These are phyloP conservation scores for Harpalus rufipes DNA, from an alignment of 2,888 invertebrate genomes.

Conservation along the genomic window DNA sequence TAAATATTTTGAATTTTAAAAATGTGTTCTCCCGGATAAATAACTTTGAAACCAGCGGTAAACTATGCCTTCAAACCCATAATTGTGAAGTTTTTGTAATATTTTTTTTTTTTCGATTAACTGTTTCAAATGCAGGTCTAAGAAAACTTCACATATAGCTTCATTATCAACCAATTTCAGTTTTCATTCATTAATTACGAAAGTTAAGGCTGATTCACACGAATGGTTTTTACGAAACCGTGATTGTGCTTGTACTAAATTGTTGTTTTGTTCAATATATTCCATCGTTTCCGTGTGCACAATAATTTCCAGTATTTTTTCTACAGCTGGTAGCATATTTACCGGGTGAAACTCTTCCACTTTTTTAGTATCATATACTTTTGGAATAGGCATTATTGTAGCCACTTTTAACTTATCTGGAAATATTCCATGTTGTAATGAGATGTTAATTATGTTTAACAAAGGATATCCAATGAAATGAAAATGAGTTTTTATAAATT, in stretches of 20 bases:
- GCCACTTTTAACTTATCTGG: no score
- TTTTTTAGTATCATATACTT: not conserved
- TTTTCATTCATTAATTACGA: constrained; percentile 62
- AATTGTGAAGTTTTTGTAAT: constrained; percentile 56
- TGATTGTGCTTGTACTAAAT: constrained; percentile 51
- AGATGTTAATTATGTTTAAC: no score
- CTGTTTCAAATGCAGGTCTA: constrained; percentile 67
- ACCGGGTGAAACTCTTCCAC: constrained; percentile 67
- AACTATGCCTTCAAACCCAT: constrained; percentile 52
- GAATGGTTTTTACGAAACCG: constrained; percentile 59
- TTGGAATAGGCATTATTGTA: constrained; percentile 20
- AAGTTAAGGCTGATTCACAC: constrained; percentile 28
- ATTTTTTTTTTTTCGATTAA: constrained; percentile 60
- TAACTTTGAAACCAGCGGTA: constrained; percentile 62
- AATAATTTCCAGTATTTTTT: constrained; percentile 67
- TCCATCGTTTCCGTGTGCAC: constrained; percentile 61
- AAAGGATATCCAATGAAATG: no score
- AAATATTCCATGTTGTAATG: no score
- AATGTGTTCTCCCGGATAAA: constrained; percentile 62
- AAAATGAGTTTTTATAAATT: no score
- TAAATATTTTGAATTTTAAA: constrained; percentile 32
- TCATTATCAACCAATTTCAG: constrained; percentile 46
- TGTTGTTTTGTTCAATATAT: constrained; percentile 64
- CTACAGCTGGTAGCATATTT: constrained; percentile 67
- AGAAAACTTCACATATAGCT: constrained; percentile 60